A percentile compares a stretch with the other conserved stretches of the same genome.
Evolutionary conservation across 2,113 vertebrate genomes (phyloP).

Genomic region (Psammodynastes pulverulentus): DNA sequence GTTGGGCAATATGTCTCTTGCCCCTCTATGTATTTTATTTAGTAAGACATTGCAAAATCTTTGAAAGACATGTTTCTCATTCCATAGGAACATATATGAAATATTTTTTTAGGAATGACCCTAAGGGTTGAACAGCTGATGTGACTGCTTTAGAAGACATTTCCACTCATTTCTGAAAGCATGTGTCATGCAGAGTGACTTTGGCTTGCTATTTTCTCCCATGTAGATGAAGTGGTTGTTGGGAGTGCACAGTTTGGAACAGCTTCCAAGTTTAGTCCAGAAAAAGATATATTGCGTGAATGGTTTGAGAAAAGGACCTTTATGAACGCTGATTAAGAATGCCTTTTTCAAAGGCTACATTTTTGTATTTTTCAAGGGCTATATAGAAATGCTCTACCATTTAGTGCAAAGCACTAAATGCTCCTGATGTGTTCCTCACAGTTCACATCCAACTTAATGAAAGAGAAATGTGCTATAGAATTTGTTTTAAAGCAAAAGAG

Average conservation of each 20-base stretch:
- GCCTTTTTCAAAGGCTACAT: background rate
- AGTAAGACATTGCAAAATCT: background rate
- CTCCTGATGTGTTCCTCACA: background rate
- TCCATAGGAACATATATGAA: background rate
- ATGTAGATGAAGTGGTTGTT: background rate
- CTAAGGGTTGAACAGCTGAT: background rate
- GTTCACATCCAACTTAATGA: background rate
- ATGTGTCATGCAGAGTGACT: background rate
- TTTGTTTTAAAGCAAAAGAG: background rate
- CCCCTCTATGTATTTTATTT: background rate
- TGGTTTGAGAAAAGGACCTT: background rate
- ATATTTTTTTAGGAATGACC: background rate
- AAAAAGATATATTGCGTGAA: background rate
- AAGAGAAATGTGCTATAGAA: background rate
- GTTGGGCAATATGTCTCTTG: background rate
- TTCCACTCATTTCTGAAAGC: background rate
- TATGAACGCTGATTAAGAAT: background rate
- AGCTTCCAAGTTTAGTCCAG: background rate
- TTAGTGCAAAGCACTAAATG: background rate
- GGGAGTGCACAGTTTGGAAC: background rate
- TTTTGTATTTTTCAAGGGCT: background rate
- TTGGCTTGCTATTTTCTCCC: background rate
- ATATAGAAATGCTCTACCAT: background rate
- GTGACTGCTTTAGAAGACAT: background rate
- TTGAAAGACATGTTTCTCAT: background rate